Evolutionary conservation across 1,140 invertebrate genomes (phyloP), one percentile per base, ranked within the genome.

Genomic region (Macrotrachela quadricornifera): DNA sequence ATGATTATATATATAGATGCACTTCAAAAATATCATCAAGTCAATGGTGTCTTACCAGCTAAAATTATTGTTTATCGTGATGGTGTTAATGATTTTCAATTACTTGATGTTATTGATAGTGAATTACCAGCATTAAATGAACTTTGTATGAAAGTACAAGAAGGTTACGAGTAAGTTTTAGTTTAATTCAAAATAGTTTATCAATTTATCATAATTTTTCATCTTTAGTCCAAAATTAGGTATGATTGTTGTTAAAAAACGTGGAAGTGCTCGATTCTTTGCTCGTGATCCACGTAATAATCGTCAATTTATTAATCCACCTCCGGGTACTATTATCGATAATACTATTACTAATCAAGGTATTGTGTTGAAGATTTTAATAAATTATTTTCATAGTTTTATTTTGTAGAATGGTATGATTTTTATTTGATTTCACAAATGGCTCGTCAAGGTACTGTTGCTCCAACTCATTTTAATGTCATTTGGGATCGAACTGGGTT

Each of bases 31-130:
- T 86, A 78, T 62, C 64, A 76, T 43, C 70, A 77, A 55, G 74
- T 77, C 18, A 50, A 54, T 16, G 16, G 37, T 16, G 40, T 30
- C 36, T 46, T 51, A 46, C 56, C 51, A 47, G 44, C 38, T 12
- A 41, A 49, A 36, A 53, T 94, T 39, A 74, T 94, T 10, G 77
- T 94, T 15, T 94, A 79, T 69, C 74, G 88, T 55, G 88, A 95
- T 72, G 88, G 88, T 38, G 82, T 94, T 2, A 79, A 83, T 17
- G 85, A 92, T 69, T 84, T 85, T 0, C 81, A 88, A 63, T 60
- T 94, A 6, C 71, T 77, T 4, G 59, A 74, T 1, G 75, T 82
- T 8, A 63, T 71, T 40, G 71, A 79, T 0, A 80, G 82, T 61
- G 87, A 77, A 6, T 59, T 46, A 37, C 44, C 85, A 91, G 54